phyloP scores from a whole-genome alignment of 2,888 invertebrate species.

The Dynastes hyllus region DNA sequence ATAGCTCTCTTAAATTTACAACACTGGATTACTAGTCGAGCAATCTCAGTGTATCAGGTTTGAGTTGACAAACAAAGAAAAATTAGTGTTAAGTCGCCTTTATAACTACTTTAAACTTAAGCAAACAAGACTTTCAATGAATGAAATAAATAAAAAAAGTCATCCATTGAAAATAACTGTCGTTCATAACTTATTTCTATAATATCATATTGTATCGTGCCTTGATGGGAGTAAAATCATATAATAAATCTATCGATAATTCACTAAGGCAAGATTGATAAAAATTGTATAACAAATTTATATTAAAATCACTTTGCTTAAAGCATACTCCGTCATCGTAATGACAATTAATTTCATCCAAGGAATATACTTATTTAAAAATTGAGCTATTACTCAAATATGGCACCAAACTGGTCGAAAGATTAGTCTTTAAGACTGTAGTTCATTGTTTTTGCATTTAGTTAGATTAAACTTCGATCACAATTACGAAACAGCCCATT shows the following conservation, averaged over 20 bases:
- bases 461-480: constrained; percentile 59
- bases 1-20: constrained; percentile 60
- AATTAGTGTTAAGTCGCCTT: not conserved
- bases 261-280: constrained; percentile 1
- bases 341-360: constrained; percentile 31
- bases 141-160: constrained; percentile 30
- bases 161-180: constrained; percentile 1
- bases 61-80: constrained; percentile 25
- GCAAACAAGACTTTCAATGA: constrained; percentile 64
- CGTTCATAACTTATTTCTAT: not conserved
- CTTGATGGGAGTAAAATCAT: constrained; percentile 2
- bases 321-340: constrained; percentile 10
- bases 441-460: constrained; percentile 25
- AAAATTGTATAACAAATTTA: not conserved
- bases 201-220: constrained; percentile 8
- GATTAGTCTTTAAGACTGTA: constrained; percentile 62
- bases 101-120: constrained; percentile 69
- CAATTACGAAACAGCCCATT: constrained; percentile 71
- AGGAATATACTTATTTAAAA: constrained; percentile 63
- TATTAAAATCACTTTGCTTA: constrained; percentile 4
- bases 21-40: constrained; percentile 35
- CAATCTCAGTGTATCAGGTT: constrained; percentile 9
- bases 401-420: constrained; percentile 71
- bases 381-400: constrained; percentile 72
- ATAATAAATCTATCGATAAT: not conserved